Evolutionary conservation across 23 tunicate genomes (phyloP).

Genomic region (Trididemnum nubilum): DNA sequence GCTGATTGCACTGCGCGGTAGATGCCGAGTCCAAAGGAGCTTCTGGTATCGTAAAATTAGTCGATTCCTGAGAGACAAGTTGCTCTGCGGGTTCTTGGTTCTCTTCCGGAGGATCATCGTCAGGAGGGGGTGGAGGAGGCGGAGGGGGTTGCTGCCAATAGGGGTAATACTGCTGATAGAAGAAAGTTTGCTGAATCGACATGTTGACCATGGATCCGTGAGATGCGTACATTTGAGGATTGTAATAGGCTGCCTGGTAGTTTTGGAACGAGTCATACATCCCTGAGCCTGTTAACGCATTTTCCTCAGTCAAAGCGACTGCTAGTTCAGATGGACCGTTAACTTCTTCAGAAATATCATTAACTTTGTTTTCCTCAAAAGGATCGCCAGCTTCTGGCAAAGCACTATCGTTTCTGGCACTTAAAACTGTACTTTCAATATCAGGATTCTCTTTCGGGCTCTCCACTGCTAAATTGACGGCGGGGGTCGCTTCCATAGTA

Average conservation of each 20-base stretch:
- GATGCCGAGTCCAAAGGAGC: not conserved
- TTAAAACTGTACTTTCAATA: not conserved
- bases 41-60: not conserved
- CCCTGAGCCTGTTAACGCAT: not conserved
- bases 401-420: not conserved
- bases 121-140: constrained; percentile 31
- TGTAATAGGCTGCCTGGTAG: not conserved
- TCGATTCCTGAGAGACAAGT: not conserved
- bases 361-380: not conserved
- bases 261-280: not conserved
- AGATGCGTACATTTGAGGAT: not conserved
- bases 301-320: not conserved
- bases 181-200: constrained; percentile 1
- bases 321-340: not conserved
- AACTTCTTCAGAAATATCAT: not conserved
- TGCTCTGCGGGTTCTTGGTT: not conserved
- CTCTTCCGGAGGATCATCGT: constrained; percentile 4
- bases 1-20: not conserved
- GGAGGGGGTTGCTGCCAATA: constrained; percentile 17
- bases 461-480: not conserved
- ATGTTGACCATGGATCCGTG: constrained; percentile 1
- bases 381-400: not conserved
- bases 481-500: not conserved
- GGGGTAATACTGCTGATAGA: constrained; percentile 5
- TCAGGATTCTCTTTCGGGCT: not conserved